Conservation (phyloP, 1,140 invertebrate species). For the Antheraea pernyi region DNA sequence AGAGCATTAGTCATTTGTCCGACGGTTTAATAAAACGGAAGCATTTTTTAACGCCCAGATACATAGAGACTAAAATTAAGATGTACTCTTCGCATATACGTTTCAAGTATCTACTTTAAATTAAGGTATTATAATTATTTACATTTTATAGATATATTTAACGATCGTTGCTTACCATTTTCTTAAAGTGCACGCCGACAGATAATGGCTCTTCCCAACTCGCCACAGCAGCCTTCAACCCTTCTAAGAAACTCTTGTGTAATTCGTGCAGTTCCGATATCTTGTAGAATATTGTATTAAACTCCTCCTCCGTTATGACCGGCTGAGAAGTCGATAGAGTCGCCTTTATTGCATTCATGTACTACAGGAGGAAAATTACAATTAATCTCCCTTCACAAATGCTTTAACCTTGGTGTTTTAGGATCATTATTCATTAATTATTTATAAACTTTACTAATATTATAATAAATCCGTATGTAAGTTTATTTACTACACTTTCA, state of each 20-base stretch:
- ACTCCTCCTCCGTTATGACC: constrained; percentile 92
- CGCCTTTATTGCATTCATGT: constrained; percentile 95
- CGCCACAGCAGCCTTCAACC: constrained; percentile 84
- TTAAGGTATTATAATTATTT: too few relatives aligned
- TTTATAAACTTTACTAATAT: too few relatives aligned
- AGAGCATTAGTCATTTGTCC: too few relatives aligned
- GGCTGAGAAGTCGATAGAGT: constrained; percentile 93
- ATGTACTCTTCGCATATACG: too few relatives aligned
- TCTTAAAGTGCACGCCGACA: constrained; percentile 91
- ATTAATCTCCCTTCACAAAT: not conserved
- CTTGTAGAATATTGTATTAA: constrained; percentile 95
- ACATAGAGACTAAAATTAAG: too few relatives aligned
- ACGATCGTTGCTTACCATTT: constrained; percentile 72
- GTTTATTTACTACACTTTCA: too few relatives aligned
- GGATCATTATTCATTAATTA: too few relatives aligned
- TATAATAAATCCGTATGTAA: too few relatives aligned
- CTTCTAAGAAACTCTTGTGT: constrained; percentile 90
- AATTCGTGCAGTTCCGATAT: constrained; percentile 92
- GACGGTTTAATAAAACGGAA: too few relatives aligned
- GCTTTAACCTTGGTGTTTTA: too few relatives aligned
- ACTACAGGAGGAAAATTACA: constrained; percentile 78
- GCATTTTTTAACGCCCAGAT: too few relatives aligned
- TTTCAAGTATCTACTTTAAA: too few relatives aligned
- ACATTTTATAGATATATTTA: not conserved
- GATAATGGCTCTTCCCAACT: constrained; percentile 84